Conservation (phyloP, 2,797 vertebrate species). For the Cercopithecus petaurista region DNA sequence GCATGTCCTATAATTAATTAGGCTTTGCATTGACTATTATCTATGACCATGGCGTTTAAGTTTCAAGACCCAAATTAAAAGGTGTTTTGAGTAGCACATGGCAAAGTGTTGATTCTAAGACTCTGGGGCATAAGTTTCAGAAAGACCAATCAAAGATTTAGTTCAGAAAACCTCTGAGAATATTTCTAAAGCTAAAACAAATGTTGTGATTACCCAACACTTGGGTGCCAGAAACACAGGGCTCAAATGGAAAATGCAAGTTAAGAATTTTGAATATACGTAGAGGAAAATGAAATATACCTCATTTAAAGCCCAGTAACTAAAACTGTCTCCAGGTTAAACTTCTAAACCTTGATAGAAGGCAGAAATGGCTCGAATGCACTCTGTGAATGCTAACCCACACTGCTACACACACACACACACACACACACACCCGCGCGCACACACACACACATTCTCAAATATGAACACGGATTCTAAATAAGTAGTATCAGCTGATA, state of each 20-base stretch:
- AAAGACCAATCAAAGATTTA: background rate
- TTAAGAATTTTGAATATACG: background rate
- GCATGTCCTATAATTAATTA: background rate
- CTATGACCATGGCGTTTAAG: background rate
- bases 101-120: background rate
- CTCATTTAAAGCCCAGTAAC: background rate
- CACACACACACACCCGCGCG: too few species aligned
- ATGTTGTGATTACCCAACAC: background rate
- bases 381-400: background rate
- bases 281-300: background rate
- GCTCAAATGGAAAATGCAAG: background rate
- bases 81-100: background rate
- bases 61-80: background rate
- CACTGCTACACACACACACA: too few species aligned
- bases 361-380: background rate
- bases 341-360: background rate
- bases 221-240: background rate
- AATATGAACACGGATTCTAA: background rate
- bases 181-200: constrained; percentile 29
- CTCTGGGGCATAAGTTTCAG: background rate
- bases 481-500: background rate
- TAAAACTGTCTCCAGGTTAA: background rate
- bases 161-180: background rate
- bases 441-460: too few species aligned
- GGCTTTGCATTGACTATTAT: background rate